Evolutionary conservation across 2,113 vertebrate genomes (phyloP).

Genomic region (Cavia aperea): DNA sequence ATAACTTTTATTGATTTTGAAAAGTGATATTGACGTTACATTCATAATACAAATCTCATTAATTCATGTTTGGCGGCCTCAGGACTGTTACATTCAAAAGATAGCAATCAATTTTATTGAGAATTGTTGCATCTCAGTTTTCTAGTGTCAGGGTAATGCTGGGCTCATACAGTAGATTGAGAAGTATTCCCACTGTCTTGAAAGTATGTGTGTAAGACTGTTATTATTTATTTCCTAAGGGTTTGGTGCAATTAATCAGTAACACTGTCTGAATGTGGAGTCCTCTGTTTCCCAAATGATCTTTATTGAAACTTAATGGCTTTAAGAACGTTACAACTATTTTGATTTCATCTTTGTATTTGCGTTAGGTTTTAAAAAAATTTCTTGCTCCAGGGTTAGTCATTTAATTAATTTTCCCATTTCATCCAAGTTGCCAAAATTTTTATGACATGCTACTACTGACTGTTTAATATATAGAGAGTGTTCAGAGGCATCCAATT

Average conservation of each 20-base stretch:
- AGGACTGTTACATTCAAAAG: background rate
- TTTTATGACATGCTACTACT: background rate
- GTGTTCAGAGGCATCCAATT: background rate
- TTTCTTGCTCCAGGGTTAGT: background rate
- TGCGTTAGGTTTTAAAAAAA: background rate
- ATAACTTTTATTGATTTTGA: background rate
- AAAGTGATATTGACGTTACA: background rate
- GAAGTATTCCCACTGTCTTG: background rate
- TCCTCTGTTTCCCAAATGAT: background rate
- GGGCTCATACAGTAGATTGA: background rate
- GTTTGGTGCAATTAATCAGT: background rate
- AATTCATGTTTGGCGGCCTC: background rate
- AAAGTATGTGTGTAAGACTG: background rate
- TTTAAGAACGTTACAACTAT: background rate
- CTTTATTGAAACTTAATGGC: background rate
- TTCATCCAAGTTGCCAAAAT: background rate
- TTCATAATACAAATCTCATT: background rate
- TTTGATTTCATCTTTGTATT: background rate
- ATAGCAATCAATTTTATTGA: background rate
- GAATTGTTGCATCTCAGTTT: background rate
- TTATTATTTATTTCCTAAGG: background rate
- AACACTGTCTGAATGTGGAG: background rate
- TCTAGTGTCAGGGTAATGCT: background rate
- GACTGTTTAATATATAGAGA: background rate
- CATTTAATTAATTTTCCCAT: background rate